These are phyloP conservation scores for Tetramorium simillimum DNA, from an alignment of 1,140 invertebrate genomes.

Conservation along the genomic window DNA sequence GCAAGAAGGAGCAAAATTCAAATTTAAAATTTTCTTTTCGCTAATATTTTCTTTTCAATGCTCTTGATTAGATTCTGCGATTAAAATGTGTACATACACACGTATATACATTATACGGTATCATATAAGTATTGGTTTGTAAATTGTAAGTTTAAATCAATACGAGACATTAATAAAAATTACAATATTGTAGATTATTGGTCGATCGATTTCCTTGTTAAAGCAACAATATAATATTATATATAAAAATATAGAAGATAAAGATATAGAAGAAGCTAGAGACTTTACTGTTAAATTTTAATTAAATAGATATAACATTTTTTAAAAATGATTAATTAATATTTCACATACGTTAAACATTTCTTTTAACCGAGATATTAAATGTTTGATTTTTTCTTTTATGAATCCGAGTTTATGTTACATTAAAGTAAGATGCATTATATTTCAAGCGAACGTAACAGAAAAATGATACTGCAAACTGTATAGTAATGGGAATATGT, in stretches of 20 bases:
- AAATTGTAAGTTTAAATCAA: no score
- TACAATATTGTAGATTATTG: not conserved
- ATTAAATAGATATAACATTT: not conserved
- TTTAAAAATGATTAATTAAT: not conserved
- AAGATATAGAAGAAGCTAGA: not conserved
- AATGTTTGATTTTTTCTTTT: not conserved
- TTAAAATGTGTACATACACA: not conserved
- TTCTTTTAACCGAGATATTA: not conserved
- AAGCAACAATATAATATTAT: not conserved
- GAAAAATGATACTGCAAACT: slow-evolving; percentile 4
- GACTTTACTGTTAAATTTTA: not conserved
- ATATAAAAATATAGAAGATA: not conserved
- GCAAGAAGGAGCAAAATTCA: not conserved
- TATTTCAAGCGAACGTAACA: slow-evolving; percentile 17
- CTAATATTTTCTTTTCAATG: not conserved
- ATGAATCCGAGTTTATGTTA: not conserved
- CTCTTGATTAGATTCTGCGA: not conserved
- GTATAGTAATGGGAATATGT: not conserved
- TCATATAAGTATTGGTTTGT: no score
- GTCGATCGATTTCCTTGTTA: not conserved
- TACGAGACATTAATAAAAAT: no score
- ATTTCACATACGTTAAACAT: not conserved
- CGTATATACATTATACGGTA: not conserved
- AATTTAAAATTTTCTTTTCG: not conserved
- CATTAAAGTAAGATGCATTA: not conserved